Base-by-base conservation (phyloP, 2,888 invertebrate genomes). In the Cryptosula pallasiana region DNA sequence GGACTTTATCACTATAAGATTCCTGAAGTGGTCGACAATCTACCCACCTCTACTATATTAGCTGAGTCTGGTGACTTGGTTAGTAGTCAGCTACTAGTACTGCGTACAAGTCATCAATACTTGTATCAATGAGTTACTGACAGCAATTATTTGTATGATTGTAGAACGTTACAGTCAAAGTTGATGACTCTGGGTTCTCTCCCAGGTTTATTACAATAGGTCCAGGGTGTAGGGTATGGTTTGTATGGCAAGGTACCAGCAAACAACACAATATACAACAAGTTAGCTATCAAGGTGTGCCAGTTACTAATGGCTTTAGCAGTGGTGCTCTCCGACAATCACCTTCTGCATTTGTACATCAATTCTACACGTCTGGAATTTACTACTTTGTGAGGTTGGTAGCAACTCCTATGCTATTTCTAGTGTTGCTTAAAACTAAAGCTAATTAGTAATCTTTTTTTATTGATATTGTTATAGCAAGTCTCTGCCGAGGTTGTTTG, bases 221-320 rank as follows among this genome's bases (percentile, higher is more conserved):
- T 35, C 82, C 82, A 13, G 81, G 80, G 73, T 84, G 85, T 77
- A 72, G 82, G 35, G 81, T 85, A 23, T 85, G 84, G 84, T 85
- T 84, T 83, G 80, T 84, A 69, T 85, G 85, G 85, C 84, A 85
- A 77, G 20, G 45, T 45, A 78, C 78, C 71, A 81, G 80, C 73
- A 80, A 81, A 74, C 80, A 79, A 71, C 84, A 84, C 76, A 84
- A 84, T 75, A 80, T 85, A 35, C 73, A 81, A 32, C 85, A 85
- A 80, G 84, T 83, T 75, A 32, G 83, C 20, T 83, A 84, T 74
- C 79, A 81, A 74, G 83, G 83, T 27, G 77, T 74, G 20, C 77
- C 76, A 34, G 80, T 84, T n/a, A 76, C 76, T 2, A 79, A 78
- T 13, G 85, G 85, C 0, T 84, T 84, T 75, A 78, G 79, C 71